Percentiles rank a stretch among this genome's conserved stretches.
Evolutionary conservation across 2,888 invertebrate species (phyloP).

Genomic region (Cepaea hortensis): DNA sequence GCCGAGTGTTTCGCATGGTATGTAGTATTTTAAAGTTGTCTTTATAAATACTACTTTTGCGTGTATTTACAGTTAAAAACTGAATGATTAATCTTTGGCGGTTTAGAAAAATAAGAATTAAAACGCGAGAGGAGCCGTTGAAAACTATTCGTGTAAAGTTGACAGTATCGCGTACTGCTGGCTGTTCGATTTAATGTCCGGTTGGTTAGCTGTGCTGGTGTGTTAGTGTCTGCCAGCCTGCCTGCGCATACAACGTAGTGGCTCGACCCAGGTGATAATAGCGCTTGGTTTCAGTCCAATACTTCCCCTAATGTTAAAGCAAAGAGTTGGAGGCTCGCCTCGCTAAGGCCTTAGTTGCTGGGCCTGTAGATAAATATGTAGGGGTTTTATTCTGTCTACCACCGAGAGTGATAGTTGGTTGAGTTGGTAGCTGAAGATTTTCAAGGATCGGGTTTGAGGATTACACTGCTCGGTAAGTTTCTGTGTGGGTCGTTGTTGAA

Average conservation of each 20-base stretch:
- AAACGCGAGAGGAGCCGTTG: too few species aligned
- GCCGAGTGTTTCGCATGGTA: too few species aligned
- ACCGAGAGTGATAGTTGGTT: too few species aligned
- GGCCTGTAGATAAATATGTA: neutral
- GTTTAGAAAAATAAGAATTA: too few species aligned
- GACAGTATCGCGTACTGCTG: neutral
- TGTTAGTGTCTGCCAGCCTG: slow-evolving; percentile 15
- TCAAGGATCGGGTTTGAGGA: too few species aligned
- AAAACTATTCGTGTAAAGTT: neutral
- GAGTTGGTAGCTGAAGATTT: too few species aligned
- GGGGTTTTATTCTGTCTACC: neutral
- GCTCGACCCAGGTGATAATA: slow-evolving; percentile 49
- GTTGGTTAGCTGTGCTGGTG: slow-evolving; percentile 17
- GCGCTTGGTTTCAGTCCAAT: slow-evolving; percentile 42
- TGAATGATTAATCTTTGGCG: too few species aligned
- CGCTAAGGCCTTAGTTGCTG: neutral
- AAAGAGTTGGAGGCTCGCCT: neutral
- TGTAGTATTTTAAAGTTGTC: too few species aligned
- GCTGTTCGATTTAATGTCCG: slow-evolving; percentile 27
- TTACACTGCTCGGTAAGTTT: too few species aligned
- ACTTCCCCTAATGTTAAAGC: slow-evolving; percentile 31
- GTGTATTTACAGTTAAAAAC: too few species aligned
- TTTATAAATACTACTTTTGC: too few species aligned
- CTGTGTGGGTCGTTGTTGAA: too few species aligned
- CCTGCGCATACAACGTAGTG: slow-evolving; percentile 35